A percentile compares a stretch with the other conserved stretches of the same genome.
Conservation (phyloP, 2,797 vertebrate genomes). For the Alectoris magna region DNA sequence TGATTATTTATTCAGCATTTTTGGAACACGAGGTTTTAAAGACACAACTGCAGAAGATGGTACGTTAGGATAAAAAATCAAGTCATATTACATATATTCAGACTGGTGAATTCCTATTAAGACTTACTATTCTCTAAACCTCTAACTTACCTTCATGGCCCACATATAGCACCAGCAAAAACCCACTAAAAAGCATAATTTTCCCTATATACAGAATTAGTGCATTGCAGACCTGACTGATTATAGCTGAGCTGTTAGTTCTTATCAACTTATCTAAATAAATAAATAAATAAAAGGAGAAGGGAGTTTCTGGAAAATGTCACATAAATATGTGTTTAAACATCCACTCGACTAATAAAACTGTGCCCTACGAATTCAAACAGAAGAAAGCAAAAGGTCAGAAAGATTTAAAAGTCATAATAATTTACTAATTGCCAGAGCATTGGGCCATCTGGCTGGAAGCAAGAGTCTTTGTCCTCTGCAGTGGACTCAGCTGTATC, state of each 20-base stretch:
- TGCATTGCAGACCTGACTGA: background rate
- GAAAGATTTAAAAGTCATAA: conserved; percentile 62
- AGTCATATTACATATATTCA: background rate
- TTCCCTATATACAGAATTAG: background rate
- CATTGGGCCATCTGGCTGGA: conserved; percentile 37
- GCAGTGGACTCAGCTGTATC: conserved; percentile 18
- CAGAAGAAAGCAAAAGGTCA: conserved; percentile 59
- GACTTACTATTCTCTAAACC: background rate
- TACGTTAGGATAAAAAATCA: background rate
- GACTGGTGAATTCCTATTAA: background rate
- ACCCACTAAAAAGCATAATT: background rate
- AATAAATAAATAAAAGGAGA: background rate
- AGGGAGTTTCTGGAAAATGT: background rate
- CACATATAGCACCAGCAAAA: background rate
- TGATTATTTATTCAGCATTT: background rate
- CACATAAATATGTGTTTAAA: background rate
- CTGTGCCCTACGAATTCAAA: background rate
- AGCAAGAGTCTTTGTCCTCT: conserved; percentile 32
- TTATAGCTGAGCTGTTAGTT: background rate
- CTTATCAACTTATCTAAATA: background rate
- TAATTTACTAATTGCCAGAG: conserved; percentile 51
- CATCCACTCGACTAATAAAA: conserved; percentile 1
- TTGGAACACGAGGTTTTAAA: background rate
- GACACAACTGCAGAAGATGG: background rate
- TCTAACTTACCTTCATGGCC: background rate